These are phyloP conservation scores for Chrysochloris asiatica DNA, from an alignment of 2,113 vertebrate genomes.

Conservation along the genomic window DNA sequence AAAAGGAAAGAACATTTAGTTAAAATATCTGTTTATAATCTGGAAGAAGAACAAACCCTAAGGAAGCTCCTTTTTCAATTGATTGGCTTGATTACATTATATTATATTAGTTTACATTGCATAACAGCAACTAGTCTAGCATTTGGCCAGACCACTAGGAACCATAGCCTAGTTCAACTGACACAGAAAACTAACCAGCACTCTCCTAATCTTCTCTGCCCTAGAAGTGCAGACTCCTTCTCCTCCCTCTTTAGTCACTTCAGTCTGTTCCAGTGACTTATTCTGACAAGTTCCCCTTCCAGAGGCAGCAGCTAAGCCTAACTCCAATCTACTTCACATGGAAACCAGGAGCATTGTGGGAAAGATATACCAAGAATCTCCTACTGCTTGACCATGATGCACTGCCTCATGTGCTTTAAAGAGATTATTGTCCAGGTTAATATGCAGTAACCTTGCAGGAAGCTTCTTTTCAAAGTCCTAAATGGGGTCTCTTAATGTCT, in stretches of 20 bases:
- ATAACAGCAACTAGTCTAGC: not conserved
- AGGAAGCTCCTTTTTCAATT: not conserved
- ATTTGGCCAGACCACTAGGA: not conserved
- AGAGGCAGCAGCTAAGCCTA: not conserved
- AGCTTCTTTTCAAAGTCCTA: not conserved
- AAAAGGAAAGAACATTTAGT: not conserved
- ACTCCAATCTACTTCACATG: rapidly evolving
- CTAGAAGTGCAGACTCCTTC: not conserved
- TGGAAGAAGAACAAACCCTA: not conserved
- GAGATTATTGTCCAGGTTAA: not conserved
- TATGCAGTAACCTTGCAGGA: not conserved
- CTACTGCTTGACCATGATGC: rapidly evolving
- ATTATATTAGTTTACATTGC: not conserved
- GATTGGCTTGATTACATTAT: not conserved
- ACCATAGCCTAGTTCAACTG: not conserved
- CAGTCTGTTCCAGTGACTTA: not conserved
- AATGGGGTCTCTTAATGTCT: not conserved
- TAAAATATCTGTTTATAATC: not conserved
- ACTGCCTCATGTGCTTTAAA: not conserved
- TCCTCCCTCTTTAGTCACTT: not conserved
- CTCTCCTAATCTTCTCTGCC: not conserved
- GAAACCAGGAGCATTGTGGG: too few relatives aligned
- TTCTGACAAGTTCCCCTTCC: not conserved
- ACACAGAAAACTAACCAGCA: not conserved
- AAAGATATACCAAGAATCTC: not conserved